Base-by-base conservation (phyloP, 1,140 invertebrate genomes). In the Coelopa frigida region DNA sequence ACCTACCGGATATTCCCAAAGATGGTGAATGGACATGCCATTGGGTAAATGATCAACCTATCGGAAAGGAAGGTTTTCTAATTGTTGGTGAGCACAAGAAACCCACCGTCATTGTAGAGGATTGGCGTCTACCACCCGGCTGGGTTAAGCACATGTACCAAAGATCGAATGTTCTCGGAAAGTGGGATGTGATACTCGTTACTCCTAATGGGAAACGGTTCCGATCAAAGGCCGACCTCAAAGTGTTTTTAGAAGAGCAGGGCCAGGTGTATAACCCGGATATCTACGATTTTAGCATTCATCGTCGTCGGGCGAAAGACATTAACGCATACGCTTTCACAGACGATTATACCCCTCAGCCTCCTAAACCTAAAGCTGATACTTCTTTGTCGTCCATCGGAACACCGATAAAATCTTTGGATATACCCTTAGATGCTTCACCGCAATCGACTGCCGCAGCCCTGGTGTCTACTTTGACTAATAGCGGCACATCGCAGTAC, bases 161-260 rank as follows among this genome's bases (percentile, higher is more conserved):
- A 55, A 71, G 83, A 32, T 78, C 76, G 45, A 73, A 76, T 50
- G 82, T 82, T 4, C 79, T 82, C 11, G 84, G 84, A 5, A 87
- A 87, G 64, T 89, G 85, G 85, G 84, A 87, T 64, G 83, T 86
- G 7, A 78, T 87, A 47, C 75, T 88, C 49, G 70, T 86, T 46
- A 82, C 80, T 43, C 79, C 80, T 0, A 75, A 75, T 22, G 77
- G 79, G 24, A 72, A 75, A 24, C 70, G 76, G 21, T 80, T 82
- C 52, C 74, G 81, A 35, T 76, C 75, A 0, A 77, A 78, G 51
- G 71, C 72, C 1, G 81, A 83, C 55, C 70, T 83, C 23, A 72
- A 75, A 31, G 51, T 63, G 11, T 82, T 75, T 47, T 63, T 82
- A 2, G 75, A 78, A 48, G 71, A 74, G 23, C 65, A 71, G 14